phyloP scores from a whole-genome alignment of 2,113 vertebrate species.

The Butastur rufipennis region DNA sequence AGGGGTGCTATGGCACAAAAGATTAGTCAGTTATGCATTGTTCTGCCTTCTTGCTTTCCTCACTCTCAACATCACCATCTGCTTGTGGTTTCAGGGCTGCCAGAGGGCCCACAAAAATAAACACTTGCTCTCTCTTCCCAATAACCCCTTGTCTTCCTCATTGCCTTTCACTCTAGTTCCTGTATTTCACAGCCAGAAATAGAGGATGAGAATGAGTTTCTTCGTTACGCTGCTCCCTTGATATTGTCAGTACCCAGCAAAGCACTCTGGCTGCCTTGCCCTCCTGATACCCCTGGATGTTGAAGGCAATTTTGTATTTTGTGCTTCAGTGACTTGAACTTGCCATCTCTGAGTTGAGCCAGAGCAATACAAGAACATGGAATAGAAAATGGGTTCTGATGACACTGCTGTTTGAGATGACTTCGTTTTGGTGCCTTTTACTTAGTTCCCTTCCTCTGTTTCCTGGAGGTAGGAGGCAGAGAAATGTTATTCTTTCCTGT shows the following conservation, averaged over 20 bases:
- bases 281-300: background rate
- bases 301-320: background rate
- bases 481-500: background rate
- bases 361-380: background rate
- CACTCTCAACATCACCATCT: background rate
- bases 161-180: background rate
- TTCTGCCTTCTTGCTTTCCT: background rate
- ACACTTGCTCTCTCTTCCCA: background rate
- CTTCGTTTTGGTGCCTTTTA: background rate
- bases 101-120: background rate
- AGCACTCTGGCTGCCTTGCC: background rate
- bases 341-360: background rate
- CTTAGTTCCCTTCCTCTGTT: background rate
- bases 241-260: background rate
- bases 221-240: background rate
- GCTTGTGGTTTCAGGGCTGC: background rate
- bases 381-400: background rate
- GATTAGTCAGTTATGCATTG: background rate
- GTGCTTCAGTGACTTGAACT: background rate
- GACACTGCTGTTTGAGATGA: background rate
- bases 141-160: background rate
- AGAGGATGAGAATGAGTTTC: background rate
- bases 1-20: background rate
- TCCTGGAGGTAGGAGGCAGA: background rate
- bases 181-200: background rate